phyloP scores from a whole-genome alignment of 2,797 vertebrate species.

The Holocentrus rufus region DNA sequence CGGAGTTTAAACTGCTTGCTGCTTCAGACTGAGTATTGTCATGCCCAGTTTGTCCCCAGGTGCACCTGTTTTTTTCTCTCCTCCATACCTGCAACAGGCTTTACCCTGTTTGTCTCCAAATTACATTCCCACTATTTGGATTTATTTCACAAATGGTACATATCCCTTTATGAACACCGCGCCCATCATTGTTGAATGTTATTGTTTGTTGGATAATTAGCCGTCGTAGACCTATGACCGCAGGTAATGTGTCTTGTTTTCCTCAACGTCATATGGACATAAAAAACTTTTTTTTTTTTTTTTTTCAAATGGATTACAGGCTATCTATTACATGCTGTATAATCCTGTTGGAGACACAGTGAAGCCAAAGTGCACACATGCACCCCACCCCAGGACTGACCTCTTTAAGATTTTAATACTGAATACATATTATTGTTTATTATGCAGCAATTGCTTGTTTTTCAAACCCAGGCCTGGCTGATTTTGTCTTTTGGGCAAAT shows the following conservation, averaged over 20 bases:
- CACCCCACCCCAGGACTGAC: background rate
- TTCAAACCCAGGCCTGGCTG: constrained; percentile 32
- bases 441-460: background rate
- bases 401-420: background rate
- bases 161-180: background rate
- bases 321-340: background rate
- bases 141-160: background rate
- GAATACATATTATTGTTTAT: background rate
- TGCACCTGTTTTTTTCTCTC: too few relatives aligned
- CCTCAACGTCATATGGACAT: background rate
- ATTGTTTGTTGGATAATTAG: background rate
- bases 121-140: background rate
- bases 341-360: background rate
- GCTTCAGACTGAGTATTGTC: too few relatives aligned
- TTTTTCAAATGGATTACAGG: background rate
- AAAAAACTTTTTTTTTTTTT: too few relatives aligned
- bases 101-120: background rate
- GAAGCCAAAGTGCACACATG: background rate
- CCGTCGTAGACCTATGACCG: background rate
- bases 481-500: constrained; percentile 21
- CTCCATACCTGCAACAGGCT: background rate
- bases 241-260: background rate
- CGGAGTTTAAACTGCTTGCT: background rate
- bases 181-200: constrained; percentile 26
- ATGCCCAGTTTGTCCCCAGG: too few relatives aligned